Evolutionary conservation across 2,888 invertebrate genomes (phyloP), one percentile per base, ranked within the genome.

Genomic region (Volucella zonaria): DNA sequence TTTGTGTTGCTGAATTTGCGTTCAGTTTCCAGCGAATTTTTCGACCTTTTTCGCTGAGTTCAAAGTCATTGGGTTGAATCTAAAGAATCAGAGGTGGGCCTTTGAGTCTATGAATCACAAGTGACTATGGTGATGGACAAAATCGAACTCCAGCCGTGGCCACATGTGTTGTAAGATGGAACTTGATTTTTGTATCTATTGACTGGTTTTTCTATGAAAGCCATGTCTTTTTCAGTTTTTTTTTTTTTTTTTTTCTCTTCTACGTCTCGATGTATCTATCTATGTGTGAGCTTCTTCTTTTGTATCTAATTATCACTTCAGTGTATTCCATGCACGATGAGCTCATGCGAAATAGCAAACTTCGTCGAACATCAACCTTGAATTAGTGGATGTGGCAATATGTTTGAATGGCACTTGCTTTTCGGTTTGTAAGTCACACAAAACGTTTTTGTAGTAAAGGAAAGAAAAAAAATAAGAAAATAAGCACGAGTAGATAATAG

Each of bases 261-360:
- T 43, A 23, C 42, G 15, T 58, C 58, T 76, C n/a, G 6, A 31
- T 31, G 31, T 31, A 31, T 31, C 31, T 31, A 11, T 64, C 31
- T 31, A 11, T 64, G 10, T 77, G 68, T 45, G 11, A 49, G 43
- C 47, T 52, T 66, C 52, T 18, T 68, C 62, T 45, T 52, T 45
- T 68, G 43, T 67, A 62, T 78, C 70, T 70, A 70, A 80, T 83
- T 79, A 83, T 76, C 66, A 75, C 71, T 71, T 66, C 52, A 61
- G 56, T 45, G 56, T 71, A 83, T 80, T 83, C 83, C 70, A 66
- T 76, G 75, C 83, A 83, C 80, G 83, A 80, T 76, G 61, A 83
- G 80, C 70, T 83, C 70, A 83, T 80, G 75, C 79, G 66, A 83
- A 75, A 80, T 77, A 74, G 67, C 66, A 49, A 75, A 82, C 79